Percentiles rank a stretch among this genome's conserved stretches.
Evolutionary conservation across 2,113 vertebrate genomes (phyloP).

Genomic region (Lonchura striata): DNA sequence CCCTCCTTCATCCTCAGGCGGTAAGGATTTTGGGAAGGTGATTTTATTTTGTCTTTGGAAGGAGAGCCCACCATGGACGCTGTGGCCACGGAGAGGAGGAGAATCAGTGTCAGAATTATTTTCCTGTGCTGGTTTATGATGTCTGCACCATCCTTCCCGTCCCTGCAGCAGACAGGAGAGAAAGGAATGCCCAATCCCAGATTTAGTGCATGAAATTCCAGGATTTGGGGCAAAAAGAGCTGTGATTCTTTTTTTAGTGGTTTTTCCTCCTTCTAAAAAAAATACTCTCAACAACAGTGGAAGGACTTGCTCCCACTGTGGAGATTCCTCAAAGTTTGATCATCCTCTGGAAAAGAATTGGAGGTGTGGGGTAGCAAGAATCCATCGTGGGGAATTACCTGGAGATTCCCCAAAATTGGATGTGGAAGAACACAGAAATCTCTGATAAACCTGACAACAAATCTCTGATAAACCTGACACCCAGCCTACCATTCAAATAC

Average conservation of each 20-base stretch:
- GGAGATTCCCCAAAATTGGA: rapidly evolving
- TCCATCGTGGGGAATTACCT: not conserved
- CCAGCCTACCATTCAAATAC: not conserved
- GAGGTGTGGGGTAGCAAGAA: not conserved
- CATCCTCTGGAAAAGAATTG: not conserved
- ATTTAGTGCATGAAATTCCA: not conserved
- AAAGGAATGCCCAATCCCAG: not conserved
- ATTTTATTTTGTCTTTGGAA: not conserved
- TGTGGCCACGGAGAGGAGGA: not conserved
- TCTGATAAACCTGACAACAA: not conserved
- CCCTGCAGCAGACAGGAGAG: not conserved
- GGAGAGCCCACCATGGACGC: rapidly evolving
- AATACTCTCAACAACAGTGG: rapidly evolving
- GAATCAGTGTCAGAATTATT: not conserved
- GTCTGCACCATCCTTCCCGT: not conserved
- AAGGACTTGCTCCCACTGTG: not conserved
- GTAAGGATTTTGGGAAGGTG: not conserved
- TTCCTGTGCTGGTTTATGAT: not conserved
- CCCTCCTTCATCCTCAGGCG: not conserved
- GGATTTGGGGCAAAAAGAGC: not conserved
- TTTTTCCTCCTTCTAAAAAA: not conserved
- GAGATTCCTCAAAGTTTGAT: not conserved
- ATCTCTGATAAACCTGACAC: not conserved
- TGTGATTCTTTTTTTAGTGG: not conserved
- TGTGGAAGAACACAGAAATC: too few species aligned